These are phyloP conservation scores for Cantharis rustica DNA, from an alignment of 2,888 invertebrate genomes.

Conservation along the genomic window DNA sequence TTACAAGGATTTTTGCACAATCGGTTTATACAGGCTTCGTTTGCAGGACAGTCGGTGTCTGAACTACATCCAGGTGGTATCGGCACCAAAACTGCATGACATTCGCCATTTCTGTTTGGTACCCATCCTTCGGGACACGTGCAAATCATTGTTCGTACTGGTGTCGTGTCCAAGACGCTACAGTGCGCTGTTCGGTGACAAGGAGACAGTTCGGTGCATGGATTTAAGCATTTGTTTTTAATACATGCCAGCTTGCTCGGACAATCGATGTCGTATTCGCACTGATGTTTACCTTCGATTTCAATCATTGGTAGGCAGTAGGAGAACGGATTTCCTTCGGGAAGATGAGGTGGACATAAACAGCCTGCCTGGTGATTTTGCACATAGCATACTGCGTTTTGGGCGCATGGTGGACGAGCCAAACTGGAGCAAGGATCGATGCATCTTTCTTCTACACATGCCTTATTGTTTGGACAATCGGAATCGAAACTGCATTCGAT, in stretches of 20 bases:
- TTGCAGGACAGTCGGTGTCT: constrained; percentile 77
- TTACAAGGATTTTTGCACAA: constrained; percentile 87
- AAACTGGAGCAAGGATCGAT: constrained; percentile 76
- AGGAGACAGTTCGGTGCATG: constrained; percentile 76
- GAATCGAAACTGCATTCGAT: constrained; percentile 78
- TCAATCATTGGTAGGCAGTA: constrained; percentile 65
- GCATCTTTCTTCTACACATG: constrained; percentile 75
- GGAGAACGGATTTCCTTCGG: constrained; percentile 79
- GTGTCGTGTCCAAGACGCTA: constrained; percentile 81
- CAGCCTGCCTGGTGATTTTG: constrained; percentile 82
- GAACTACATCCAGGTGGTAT: constrained; percentile 76
- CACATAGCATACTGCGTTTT: constrained; percentile 80
- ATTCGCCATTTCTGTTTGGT: constrained; percentile 78
- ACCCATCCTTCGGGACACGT: constrained; percentile 86
- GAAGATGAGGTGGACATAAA: constrained; percentile 79
- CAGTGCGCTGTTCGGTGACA: constrained; percentile 78
- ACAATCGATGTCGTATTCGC: constrained; percentile 79
- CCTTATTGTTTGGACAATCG: constrained; percentile 78
- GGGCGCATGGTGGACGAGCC: constrained; percentile 75
- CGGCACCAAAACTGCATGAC: constrained; percentile 72
- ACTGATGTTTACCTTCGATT: constrained; percentile 65
- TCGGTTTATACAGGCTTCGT: constrained; percentile 84
- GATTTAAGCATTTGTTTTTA: constrained; percentile 76
- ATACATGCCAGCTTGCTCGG: constrained; percentile 82
- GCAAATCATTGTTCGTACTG: constrained; percentile 86